phyloP scores from a whole-genome alignment of 1,140 invertebrate genomes.

The Tetramorium alpestre region DNA sequence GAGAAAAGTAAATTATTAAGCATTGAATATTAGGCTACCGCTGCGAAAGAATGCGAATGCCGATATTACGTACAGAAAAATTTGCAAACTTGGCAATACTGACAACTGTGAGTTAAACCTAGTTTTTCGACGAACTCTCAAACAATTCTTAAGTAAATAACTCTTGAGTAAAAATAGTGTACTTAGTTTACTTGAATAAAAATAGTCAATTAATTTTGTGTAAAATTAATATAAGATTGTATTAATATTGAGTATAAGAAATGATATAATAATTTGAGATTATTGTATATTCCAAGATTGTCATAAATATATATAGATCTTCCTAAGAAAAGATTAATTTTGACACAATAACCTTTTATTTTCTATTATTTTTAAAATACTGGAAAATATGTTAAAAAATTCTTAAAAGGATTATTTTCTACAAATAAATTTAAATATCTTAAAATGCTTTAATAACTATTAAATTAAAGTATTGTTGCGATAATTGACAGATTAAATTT shows the following conservation, averaged over 20 bases:
- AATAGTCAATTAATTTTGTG: not conserved
- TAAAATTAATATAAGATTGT: not conserved
- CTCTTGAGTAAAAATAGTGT: not conserved
- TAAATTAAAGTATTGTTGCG: not conserved
- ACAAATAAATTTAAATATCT: slow-evolving; percentile 2
- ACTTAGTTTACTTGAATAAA: not conserved
- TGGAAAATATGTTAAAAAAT: not conserved
- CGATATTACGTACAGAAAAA: slow-evolving; percentile 46
- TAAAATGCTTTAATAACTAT: not conserved
- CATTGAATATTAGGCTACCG: not conserved
- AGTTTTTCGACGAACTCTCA: not conserved
- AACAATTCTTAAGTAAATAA: not conserved
- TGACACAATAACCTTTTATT: not conserved
- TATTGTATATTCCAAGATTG: not conserved
- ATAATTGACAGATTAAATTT: not conserved
- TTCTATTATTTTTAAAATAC: not conserved
- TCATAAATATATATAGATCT: not conserved
- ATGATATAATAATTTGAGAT: not conserved
- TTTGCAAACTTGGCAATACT: slow-evolving; percentile 38
- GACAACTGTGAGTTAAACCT: slow-evolving; percentile 3
- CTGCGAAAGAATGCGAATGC: slow-evolving; percentile 31
- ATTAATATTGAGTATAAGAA: not conserved
- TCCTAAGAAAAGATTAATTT: not conserved
- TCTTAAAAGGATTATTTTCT: not conserved
- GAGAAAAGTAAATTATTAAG: not conserved